Percentiles rank a stretch among this genome's conserved stretches.
Evolutionary conservation across 2,888 invertebrate species (phyloP).

Genomic region (Leptura quadrifasciata): DNA sequence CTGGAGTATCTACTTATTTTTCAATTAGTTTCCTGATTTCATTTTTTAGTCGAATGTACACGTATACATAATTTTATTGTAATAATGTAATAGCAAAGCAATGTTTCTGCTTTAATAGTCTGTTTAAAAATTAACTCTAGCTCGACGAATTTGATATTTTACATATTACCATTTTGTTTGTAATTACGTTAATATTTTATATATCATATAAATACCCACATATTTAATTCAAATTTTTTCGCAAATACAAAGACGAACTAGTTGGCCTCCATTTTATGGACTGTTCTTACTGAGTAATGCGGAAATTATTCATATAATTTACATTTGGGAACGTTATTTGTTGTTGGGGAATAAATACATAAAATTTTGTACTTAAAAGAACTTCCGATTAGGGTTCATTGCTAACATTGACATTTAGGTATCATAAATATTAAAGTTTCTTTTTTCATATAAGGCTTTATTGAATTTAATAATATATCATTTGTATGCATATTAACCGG

Average conservation of each 20-base stretch:
- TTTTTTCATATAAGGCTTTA: not conserved
- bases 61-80: too few species aligned
- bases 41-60: too few species aligned
- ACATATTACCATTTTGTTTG: not conserved
- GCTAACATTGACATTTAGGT: not conserved
- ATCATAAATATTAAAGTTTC: not conserved
- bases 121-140: too few species aligned
- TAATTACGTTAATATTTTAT: not conserved
- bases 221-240: not conserved
- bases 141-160: not conserved
- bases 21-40: too few species aligned
- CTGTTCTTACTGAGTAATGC: not conserved
- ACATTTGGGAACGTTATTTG: not conserved
- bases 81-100: too few species aligned
- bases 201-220: not conserved
- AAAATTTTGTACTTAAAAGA: not conserved
- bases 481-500: not conserved
- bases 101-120: too few species aligned
- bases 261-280: not conserved
- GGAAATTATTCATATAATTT: slow-evolving; percentile 7
- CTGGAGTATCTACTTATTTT: too few species aligned
- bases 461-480: not conserved
- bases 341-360: not conserved
- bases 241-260: not conserved
- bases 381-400: not conserved